Evolutionary conservation across 2,797 vertebrate genomes (phyloP), one percentile per base, ranked within the genome.

Genomic region (Miichthys miiuy): DNA sequence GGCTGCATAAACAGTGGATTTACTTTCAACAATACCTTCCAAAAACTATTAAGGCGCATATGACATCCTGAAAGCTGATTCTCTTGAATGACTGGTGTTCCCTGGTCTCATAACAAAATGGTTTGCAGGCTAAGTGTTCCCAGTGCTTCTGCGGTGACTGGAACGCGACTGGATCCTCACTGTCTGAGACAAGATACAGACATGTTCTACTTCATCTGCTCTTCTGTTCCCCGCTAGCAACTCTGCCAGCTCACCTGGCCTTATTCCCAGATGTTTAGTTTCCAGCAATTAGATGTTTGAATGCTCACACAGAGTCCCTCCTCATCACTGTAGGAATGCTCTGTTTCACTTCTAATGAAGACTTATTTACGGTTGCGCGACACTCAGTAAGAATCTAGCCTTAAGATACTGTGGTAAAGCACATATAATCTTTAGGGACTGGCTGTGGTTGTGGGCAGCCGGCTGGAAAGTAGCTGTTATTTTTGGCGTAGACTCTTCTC

Each of bases 211-310:
- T 88, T 92, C 91, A 92, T 86, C 87, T 89, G 60, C 87, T 90
- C 85, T 23, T 86, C 85, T 92, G 84, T 93, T 87, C 80, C 83
- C 80, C 47, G 73, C 82, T 58, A 89, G 88, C 82, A 23, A 62
- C 82, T 91, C 85, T 87, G 82, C 71, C 94, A 90, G 80, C 92
- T 86, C 91, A 88, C 88, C 90, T 94, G 92, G 94, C 83, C 80
- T 86, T 80, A 85, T 87, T 93, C 94, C 89, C 84, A 79, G 88
- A 93, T 44, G 16, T 92, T 92, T 90, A 90, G 73, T 90, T 94
- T 95, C 83, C 88, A 93, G 84, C 87, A 87, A 85, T 92, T 79
- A 54, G 77, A 92, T 91, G 68, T 93, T 84, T 93, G 94, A 92
- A 83, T 89, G 83, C 84, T 92, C 90, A 82, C 54, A 72, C 81